Conservation (phyloP, 2,888 invertebrate species). For the Heliconius hortense region DNA sequence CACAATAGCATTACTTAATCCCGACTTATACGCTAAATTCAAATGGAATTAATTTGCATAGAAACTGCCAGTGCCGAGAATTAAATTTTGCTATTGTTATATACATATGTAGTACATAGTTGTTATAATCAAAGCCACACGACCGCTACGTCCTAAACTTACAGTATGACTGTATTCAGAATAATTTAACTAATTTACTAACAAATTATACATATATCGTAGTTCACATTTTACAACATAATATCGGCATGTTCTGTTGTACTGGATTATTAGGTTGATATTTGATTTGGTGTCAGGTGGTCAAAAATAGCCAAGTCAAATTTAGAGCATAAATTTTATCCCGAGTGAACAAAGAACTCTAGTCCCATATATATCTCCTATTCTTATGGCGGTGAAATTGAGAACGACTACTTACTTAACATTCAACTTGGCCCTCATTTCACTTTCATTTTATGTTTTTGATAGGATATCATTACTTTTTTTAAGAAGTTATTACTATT, state of each 20-base stretch:
- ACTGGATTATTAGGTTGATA: too few relatives aligned
- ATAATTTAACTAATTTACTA: constrained; percentile 14
- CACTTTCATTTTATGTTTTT: too few relatives aligned
- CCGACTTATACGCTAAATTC: constrained; percentile 25
- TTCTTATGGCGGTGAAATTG: too few relatives aligned
- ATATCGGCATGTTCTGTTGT: neutral
- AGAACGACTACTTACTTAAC: too few relatives aligned
- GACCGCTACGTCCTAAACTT: constrained; percentile 14
- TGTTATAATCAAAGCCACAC: neutral
- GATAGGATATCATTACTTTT: too few relatives aligned
- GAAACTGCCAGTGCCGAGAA: constrained; percentile 14
- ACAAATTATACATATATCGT: neutral
- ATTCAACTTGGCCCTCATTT: too few relatives aligned
- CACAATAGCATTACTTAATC: constrained; percentile 23
- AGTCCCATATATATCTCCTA: too few relatives aligned
- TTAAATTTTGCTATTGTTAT: constrained; percentile 26
- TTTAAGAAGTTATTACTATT: too few relatives aligned
- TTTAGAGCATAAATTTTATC: too few relatives aligned
- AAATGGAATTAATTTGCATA: constrained; percentile 30
- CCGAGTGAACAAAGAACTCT: too few relatives aligned
- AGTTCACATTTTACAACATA: neutral
- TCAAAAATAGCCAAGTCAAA: too few relatives aligned
- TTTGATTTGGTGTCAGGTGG: too few relatives aligned
- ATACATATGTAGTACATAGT: neutral
- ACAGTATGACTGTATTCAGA: constrained; percentile 10